Conservation (phyloP, 1,140 invertebrate genomes). For the Ylistrum balloti region DNA sequence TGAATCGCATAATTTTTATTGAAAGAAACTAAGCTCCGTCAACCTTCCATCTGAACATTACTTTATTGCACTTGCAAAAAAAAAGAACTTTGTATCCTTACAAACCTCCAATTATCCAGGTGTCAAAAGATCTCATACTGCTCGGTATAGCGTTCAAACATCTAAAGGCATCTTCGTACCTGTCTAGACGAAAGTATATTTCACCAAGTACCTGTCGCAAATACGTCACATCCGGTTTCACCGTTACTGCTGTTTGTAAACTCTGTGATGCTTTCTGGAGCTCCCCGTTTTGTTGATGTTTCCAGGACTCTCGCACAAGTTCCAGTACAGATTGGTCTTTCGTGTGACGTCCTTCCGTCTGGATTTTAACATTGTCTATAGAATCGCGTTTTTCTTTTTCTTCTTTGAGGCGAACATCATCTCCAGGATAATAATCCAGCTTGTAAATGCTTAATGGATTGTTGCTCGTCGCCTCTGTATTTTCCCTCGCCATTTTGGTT, state of each 20-base stretch:
- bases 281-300: not conserved
- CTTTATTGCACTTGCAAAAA: too few relatives aligned
- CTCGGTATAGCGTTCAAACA: not conserved
- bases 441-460: not conserved
- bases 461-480: not conserved
- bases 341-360: not conserved
- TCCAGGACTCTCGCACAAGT: not conserved
- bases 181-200: not conserved
- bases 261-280: not conserved
- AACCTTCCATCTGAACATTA: too few relatives aligned
- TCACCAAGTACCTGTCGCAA: slow-evolving; percentile 23
- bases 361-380: not conserved
- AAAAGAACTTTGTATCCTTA: not conserved
- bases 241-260: not conserved
- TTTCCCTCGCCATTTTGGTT: not conserved
- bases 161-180: not conserved
- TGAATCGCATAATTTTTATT: too few relatives aligned
- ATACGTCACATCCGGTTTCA: not conserved
- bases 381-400: not conserved
- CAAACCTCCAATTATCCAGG: not conserved
- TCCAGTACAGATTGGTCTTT: not conserved
- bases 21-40: too few relatives aligned
- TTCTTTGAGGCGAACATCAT: slow-evolving; percentile 1
- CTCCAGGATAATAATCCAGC: slow-evolving; percentile 28
- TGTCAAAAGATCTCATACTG: not conserved